Evolutionary conservation across 2,797 vertebrate species (phyloP).

Genomic region (Myiotriccus ornatus): DNA sequence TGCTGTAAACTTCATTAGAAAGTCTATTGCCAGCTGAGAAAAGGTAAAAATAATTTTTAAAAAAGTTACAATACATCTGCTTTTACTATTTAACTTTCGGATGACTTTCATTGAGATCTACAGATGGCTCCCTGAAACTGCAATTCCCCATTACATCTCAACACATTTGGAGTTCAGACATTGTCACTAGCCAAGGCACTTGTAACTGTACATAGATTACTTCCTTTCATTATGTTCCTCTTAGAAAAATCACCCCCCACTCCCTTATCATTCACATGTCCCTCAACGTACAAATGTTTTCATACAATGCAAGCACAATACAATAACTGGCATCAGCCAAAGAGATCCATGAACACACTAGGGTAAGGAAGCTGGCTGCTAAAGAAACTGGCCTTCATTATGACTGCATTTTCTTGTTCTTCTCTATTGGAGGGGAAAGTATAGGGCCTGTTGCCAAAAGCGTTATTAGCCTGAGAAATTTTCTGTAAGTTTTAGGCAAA

Average conservation of each 20-base stretch:
- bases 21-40: background rate
- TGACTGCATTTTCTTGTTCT: background rate
- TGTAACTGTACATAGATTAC: background rate
- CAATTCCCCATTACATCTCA: constrained; percentile 19
- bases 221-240: background rate
- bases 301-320: background rate
- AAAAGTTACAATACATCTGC: background rate
- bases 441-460: background rate
- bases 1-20: background rate
- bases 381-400: background rate
- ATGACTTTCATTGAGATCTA: constrained; percentile 4
- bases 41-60: background rate
- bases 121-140: constrained; percentile 30
- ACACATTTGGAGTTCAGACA: constrained; percentile 19
- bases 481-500: background rate
- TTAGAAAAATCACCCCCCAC: background rate
- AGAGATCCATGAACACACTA: background rate
- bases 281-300: background rate
- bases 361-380: background rate
- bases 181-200: background rate
- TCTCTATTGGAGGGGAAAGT: background rate
- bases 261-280: background rate
- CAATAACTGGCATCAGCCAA: background rate
- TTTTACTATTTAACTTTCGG: background rate
- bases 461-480: background rate